Conservation (phyloP, 2,888 invertebrate species). For the Lissocephala sabroskyi region DNA sequence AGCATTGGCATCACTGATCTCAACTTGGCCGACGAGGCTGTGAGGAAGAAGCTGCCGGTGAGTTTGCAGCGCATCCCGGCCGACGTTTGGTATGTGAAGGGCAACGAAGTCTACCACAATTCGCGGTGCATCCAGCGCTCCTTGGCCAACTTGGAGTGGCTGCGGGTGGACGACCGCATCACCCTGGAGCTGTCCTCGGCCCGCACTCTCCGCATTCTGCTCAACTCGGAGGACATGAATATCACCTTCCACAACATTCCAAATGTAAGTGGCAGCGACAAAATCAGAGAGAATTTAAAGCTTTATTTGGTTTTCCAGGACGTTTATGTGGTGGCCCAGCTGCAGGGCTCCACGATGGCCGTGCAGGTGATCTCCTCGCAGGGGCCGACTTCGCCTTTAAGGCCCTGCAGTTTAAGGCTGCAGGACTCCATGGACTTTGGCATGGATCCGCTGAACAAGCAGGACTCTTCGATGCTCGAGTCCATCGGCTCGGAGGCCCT, state of each 20-base stretch:
- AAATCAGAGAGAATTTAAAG: not conserved
- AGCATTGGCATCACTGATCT: constrained; percentile 85
- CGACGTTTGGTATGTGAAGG: constrained; percentile 74
- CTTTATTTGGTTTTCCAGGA: constrained; percentile 72
- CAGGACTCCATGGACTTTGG: constrained; percentile 78
- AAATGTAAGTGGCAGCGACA: constrained; percentile 75
- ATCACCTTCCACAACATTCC: constrained; percentile 84
- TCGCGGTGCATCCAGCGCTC: constrained; percentile 79
- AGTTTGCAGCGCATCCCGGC: constrained; percentile 78
- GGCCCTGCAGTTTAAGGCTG: constrained; percentile 72
- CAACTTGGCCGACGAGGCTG: constrained; percentile 77
- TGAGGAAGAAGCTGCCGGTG: constrained; percentile 79
- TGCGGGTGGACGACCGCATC: constrained; percentile 84
- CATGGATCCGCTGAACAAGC: constrained; percentile 74
- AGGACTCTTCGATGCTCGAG: constrained; percentile 73
- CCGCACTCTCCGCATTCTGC: constrained; percentile 80
- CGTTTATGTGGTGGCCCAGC: constrained; percentile 87
- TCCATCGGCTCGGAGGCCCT: constrained; percentile 72
- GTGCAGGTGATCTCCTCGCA: constrained; percentile 81
- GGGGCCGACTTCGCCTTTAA: constrained; percentile 73
- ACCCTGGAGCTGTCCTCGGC: constrained; percentile 83
- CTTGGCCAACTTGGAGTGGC: constrained; percentile 81
- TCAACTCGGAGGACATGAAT: constrained; percentile 88
- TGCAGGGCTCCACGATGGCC: constrained; percentile 84
- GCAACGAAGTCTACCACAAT: constrained; percentile 80